These are phyloP conservation scores for Amphipyra berbera DNA, from an alignment of 2,888 invertebrate genomes.

Conservation along the genomic window DNA sequence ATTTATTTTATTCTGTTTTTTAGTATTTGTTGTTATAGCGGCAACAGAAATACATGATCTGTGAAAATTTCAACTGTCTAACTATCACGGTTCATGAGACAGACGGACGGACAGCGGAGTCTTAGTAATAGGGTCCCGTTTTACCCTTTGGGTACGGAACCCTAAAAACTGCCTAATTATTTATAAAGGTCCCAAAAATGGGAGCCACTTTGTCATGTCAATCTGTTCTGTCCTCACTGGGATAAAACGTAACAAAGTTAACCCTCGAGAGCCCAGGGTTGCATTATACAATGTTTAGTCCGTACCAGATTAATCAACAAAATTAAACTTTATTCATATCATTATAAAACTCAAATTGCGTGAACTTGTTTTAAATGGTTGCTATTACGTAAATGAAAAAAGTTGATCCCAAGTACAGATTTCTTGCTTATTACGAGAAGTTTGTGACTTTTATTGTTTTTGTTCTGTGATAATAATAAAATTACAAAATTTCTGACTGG, in stretches of 20 bases:
- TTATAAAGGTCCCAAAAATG: slow-evolving; percentile 51
- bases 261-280: slow-evolving; percentile 34
- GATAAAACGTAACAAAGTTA: slow-evolving; percentile 52
- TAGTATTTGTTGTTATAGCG: too few relatives aligned
- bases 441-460: slow-evolving; percentile 36
- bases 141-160: too few relatives aligned
- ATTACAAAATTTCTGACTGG: slow-evolving; percentile 7
- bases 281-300: slow-evolving; percentile 26
- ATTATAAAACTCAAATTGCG: slow-evolving; percentile 27
- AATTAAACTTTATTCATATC: slow-evolving; percentile 29
- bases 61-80: too few relatives aligned
- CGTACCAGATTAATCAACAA: slow-evolving; percentile 11
- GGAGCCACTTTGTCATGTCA: slow-evolving; percentile 58
- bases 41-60: too few relatives aligned
- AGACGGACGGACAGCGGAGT: too few relatives aligned
- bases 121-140: too few relatives aligned
- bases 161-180: slow-evolving; percentile 55
- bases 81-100: too few relatives aligned
- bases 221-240: slow-evolving; percentile 53
- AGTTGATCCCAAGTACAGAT: slow-evolving; percentile 20
- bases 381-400: slow-evolving; percentile 40
- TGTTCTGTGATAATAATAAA: slow-evolving; percentile 3
- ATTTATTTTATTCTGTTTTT: too few relatives aligned
- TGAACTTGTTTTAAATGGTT: slow-evolving; percentile 14
- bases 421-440: slow-evolving; percentile 31